Evolutionary conservation across 1,140 invertebrate species (phyloP), one percentile per base, ranked within the genome.

Genomic region (Leucophenga varia): DNA sequence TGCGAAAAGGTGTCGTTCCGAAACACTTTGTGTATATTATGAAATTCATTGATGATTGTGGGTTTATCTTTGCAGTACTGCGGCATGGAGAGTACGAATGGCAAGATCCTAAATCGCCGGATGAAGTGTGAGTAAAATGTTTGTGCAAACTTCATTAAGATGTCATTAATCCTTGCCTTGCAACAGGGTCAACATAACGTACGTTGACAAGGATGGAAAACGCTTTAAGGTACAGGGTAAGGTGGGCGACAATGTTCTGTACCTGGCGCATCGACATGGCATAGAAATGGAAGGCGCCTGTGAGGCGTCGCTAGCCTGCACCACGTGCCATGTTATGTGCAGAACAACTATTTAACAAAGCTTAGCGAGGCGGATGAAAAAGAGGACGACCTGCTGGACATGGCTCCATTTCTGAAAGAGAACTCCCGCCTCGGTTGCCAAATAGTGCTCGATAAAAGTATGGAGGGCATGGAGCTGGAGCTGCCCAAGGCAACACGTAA

Each of bases 281-380:
- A 87, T 99, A 60, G 89, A 92, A 72, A 90, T 99, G 84, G 96
- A 99, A 88, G 96, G 93, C 50, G 95, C 97, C 5, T 99, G 97
- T 80, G 96, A 98, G 81, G 97, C 95, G 13, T 97, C 95, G 10
- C 69, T 98, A 67, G 97, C 97, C 1, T 99, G 97, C 77, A 97
- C 93, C 32, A 99, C 97, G 6, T 99, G 97, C 76, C 97, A 99
- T 80, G 90, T 97, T 99, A 99, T 77, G 91, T 99, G 25, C 76
- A 91, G 39, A 78, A 86, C 43, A 78, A 90, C 35, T 91, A 86
- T 78, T 76, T 80, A 37, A 85, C 93, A 54, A 89, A 86, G 76
- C 75, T 99, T 43, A 84, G 86, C 19, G 72, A 80, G 37, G 82
- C 95, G 3, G 82, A 86, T 44, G 96, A 98, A 74, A 85, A 88